A percentile compares a stretch with the other conserved stretches of the same genome.
Conservation (phyloP, 2,113 vertebrate species). For the Stomatorhinus ivindoensis region DNA sequence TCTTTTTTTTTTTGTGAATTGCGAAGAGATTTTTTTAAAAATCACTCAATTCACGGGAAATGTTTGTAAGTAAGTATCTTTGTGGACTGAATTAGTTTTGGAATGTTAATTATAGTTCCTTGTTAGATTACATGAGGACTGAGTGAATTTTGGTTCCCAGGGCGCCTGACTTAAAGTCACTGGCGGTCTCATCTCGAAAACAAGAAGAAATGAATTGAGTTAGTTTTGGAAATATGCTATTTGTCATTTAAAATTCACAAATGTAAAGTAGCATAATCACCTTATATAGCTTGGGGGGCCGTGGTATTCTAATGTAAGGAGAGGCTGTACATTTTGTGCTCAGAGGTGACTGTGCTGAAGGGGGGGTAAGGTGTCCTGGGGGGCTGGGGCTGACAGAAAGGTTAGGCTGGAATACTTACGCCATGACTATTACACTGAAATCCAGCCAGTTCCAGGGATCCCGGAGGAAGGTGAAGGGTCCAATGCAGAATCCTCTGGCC, state of each 20-base stretch:
- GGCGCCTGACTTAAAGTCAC: neutral
- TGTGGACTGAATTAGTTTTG: neutral
- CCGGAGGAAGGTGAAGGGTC: slow-evolving; percentile 90
- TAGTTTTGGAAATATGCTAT: neutral
- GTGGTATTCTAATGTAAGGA: neutral
- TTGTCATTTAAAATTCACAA: neutral
- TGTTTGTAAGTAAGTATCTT: neutral
- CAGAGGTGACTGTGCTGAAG: neutral
- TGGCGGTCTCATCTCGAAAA: neutral
- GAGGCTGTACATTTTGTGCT: neutral
- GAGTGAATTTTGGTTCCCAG: neutral
- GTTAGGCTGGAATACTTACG: slow-evolving; percentile 71
- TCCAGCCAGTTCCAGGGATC: slow-evolving; percentile 98
- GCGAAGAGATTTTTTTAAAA: too few relatives aligned
- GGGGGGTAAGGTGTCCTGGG: neutral
- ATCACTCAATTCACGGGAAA: neutral
- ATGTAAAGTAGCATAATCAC: neutral
- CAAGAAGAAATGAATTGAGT: neutral
- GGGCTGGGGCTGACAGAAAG: neutral
- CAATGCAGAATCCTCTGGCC: slow-evolving; percentile 90
- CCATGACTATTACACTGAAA: slow-evolving; percentile 97
- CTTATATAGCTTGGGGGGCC: neutral
- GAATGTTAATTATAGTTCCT: neutral
- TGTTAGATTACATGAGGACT: neutral
- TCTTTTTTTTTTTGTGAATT: too few relatives aligned